Conservation (phyloP, 2,797 vertebrate species). For the Myotis myotis region DNA sequence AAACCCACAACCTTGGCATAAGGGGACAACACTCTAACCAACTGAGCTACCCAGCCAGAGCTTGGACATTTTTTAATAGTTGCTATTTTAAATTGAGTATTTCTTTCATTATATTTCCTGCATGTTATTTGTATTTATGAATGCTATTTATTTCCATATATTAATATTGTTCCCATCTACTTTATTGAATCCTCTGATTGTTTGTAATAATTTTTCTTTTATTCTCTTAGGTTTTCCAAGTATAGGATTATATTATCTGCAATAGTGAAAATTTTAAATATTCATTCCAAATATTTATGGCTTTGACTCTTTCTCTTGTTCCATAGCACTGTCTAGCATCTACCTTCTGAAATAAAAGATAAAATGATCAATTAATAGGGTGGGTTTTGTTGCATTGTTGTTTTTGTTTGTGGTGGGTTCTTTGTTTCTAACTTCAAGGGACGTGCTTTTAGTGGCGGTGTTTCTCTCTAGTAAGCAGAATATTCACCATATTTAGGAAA, state of each 20-base stretch:
- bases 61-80: neutral
- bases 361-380: neutral
- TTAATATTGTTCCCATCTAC: neutral
- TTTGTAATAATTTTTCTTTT: conserved; percentile 29
- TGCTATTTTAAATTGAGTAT: neutral
- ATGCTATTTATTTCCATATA: conserved; percentile 4
- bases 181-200: conserved; percentile 38
- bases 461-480: conserved; percentile 8
- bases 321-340: neutral
- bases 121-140: neutral
- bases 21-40: neutral
- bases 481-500: conserved; percentile 20
- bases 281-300: neutral
- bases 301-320: neutral
- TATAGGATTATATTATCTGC: neutral
- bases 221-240: neutral
- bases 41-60: neutral
- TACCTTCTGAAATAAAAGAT: neutral
- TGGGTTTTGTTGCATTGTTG: neutral
- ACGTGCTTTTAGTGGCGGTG: neutral
- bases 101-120: neutral
- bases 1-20: neutral
- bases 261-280: neutral
- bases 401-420: neutral
- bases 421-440: neutral